Evolutionary conservation across 2,888 invertebrate species (phyloP).

Genomic region (Zhuqinia jingwanae): DNA sequence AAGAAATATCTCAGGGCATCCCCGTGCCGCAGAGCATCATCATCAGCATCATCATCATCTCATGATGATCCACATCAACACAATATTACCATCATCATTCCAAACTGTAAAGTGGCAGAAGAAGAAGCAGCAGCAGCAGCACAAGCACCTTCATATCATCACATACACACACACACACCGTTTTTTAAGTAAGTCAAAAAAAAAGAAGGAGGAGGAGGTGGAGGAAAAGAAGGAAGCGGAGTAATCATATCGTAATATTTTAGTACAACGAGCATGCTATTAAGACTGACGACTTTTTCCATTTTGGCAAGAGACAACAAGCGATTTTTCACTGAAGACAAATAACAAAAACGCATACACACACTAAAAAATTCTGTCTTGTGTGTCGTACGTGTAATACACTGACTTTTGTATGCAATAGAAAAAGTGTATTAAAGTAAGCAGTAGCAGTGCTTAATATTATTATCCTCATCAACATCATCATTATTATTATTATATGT

Average conservation of each 20-base stretch:
- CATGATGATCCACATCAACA: neutral
- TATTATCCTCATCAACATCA: conserved; percentile 7
- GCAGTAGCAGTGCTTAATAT: conserved; percentile 19
- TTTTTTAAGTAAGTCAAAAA: conserved; percentile 18
- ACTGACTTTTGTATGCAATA: neutral
- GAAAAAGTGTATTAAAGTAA: conserved; percentile 14
- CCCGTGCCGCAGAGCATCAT: conserved; percentile 30
- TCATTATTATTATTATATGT: conserved; percentile 35
- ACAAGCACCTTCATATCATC: neutral
- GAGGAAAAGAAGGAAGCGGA: conserved; percentile 13
- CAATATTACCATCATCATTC: neutral
- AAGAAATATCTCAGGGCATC: conserved; percentile 60
- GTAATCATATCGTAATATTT: conserved; percentile 41
- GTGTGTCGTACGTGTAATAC: too few species aligned
- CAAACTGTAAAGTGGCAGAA: neutral
- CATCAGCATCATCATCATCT: conserved; percentile 27
- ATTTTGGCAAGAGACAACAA: conserved; percentile 61
- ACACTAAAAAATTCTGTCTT: neutral
- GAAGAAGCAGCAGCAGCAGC: neutral
- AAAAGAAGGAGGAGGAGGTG: neutral
- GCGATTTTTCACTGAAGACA: conserved; percentile 48
- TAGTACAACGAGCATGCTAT: conserved; percentile 30
- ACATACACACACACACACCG: neutral
- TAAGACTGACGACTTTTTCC: conserved; percentile 58
- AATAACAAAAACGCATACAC: conserved; percentile 19